Evolutionary conservation across 2,888 invertebrate species (phyloP).

Genomic region (Herminia tarsipennalis): DNA sequence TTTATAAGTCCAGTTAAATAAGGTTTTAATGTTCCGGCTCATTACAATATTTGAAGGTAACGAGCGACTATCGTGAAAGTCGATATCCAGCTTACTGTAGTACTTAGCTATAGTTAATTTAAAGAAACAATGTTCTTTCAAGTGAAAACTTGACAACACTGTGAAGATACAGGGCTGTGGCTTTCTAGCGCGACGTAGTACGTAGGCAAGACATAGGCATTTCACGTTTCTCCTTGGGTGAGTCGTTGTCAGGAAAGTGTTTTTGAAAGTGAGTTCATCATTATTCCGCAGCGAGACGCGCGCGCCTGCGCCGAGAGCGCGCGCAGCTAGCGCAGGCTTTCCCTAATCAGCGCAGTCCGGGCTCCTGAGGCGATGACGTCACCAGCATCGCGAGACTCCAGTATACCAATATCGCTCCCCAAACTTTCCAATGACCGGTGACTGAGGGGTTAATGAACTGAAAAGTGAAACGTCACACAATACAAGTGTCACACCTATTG

Average conservation of each 20-base stretch:
- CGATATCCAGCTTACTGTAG: no score
- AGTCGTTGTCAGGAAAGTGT: conserved; percentile 27
- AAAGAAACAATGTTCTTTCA: not conserved
- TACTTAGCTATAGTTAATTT: not conserved
- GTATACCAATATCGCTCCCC: not conserved
- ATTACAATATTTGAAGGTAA: no score
- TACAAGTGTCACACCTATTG: no score
- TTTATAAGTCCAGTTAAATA: no score
- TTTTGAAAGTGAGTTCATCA: conserved; percentile 41
- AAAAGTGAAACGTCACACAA: not conserved
- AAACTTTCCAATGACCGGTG: no score
- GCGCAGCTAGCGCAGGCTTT: conserved; percentile 33
- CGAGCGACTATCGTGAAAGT: no score
- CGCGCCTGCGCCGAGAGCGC: conserved; percentile 10
- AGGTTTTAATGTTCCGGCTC: no score
- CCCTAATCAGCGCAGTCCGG: conserved; percentile 32
- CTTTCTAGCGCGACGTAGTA: conserved; percentile 26
- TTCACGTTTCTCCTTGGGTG: conserved; percentile 26
- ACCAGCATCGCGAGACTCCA: not conserved
- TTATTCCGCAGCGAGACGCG: conserved; percentile 26
- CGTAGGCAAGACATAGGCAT: conserved; percentile 1
- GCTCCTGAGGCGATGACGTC: conserved; percentile 22
- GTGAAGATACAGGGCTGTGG: not conserved
- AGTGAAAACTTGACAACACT: not conserved
- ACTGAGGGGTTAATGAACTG: not conserved